These are phyloP conservation scores for Condylura cristata DNA, from an alignment of 2,113 vertebrate genomes.

Conservation along the genomic window DNA sequence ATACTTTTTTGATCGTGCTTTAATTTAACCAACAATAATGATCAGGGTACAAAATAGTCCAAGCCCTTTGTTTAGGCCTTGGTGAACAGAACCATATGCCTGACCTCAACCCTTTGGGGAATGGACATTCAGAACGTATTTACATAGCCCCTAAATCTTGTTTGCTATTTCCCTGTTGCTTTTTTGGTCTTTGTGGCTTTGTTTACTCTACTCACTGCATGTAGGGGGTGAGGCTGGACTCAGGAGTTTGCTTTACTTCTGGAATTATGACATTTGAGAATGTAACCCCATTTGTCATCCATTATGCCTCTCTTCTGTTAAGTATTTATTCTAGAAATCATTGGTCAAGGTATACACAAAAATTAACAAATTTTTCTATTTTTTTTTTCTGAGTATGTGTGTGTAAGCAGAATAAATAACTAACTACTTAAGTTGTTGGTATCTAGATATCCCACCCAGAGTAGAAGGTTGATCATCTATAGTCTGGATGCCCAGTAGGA, in stretches of 20 bases:
- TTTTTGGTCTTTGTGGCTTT: conserved; percentile 69
- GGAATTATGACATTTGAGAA: conserved; percentile 63
- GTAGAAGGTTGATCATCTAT: background rate
- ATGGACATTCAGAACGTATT: conserved; percentile 75
- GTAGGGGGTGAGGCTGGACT: conserved; percentile 51
- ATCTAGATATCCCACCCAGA: background rate
- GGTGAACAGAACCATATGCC: conserved; percentile 76
- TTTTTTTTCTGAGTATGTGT: background rate
- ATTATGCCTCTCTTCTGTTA: conserved; percentile 50
- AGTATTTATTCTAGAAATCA: conserved; percentile 60
- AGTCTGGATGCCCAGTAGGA: background rate
- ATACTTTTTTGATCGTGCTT: conserved; percentile 66
- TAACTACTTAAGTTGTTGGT: background rate
- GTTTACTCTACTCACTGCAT: conserved; percentile 57
- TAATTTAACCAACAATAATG: conserved; percentile 69
- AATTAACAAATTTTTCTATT: conserved; percentile 43
- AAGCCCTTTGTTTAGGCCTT: conserved; percentile 68
- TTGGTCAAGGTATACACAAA: conserved; percentile 38
- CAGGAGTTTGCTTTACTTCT: conserved; percentile 55
- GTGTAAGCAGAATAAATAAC: background rate
- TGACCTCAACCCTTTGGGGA: conserved; percentile 77
- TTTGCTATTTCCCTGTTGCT: conserved; percentile 66
- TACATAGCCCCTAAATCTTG: conserved; percentile 60
- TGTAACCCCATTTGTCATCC: conserved; percentile 56
- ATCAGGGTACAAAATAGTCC: conserved; percentile 72